Percentiles rank a stretch among this genome's conserved stretches.
These are phyloP conservation scores for Natrix natrix DNA, from an alignment of 2,797 vertebrate species.

Conservation along the genomic window DNA sequence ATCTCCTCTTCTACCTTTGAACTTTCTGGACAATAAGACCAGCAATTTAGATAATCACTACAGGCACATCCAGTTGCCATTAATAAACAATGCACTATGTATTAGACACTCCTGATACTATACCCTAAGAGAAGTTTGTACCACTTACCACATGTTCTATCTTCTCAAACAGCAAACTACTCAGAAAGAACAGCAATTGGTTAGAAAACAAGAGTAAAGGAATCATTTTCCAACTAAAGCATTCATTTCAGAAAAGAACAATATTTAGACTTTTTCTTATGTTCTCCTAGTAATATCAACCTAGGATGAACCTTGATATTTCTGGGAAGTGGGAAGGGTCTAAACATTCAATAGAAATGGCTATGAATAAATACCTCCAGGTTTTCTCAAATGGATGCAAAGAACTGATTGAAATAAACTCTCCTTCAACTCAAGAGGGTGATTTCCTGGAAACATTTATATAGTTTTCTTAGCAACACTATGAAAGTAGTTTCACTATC, in stretches of 20 bases:
- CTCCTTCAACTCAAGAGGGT: not conserved
- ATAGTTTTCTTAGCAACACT: not conserved
- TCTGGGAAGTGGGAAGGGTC: not conserved
- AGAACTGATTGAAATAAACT: not conserved
- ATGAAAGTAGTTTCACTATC: not conserved
- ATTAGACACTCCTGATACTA: not conserved
- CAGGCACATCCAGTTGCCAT: not conserved
- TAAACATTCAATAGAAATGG: not conserved
- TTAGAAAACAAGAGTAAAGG: not conserved
- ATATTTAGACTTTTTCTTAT: not conserved
- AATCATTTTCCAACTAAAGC: not conserved
- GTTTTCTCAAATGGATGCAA: not conserved
- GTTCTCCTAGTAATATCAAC: not conserved
- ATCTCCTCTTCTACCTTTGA: not conserved
- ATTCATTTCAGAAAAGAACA: not conserved
- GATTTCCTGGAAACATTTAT: not conserved
- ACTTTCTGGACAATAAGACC: not conserved
- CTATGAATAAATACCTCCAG: not conserved
- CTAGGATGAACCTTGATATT: not conserved
- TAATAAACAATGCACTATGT: not conserved
- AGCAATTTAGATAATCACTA: not conserved
- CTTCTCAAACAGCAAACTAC: slow-evolving; percentile 1
- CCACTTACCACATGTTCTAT: not conserved
- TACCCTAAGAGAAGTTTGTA: not conserved
- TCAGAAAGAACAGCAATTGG: not conserved